These are phyloP conservation scores for Spialia ferax DNA, from an alignment of 2,888 invertebrate species.

Conservation along the genomic window DNA sequence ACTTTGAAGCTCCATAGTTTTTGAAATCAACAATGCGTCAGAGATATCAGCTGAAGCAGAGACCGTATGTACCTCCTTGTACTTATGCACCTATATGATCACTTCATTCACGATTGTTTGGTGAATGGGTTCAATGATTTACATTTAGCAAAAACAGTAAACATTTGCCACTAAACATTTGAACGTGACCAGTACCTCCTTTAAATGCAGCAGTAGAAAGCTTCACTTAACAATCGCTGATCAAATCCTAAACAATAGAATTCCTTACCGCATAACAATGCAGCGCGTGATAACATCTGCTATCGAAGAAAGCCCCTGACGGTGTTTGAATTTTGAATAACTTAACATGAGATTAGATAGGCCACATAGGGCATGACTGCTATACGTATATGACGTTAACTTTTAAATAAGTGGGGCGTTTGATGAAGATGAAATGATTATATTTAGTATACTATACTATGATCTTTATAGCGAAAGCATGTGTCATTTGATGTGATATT, in stretches of 20 bases:
- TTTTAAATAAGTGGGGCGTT: not conserved
- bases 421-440: not conserved
- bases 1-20: constrained; percentile 11
- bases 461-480: too few relatives aligned
- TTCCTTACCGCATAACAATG: constrained; percentile 59
- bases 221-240: constrained; percentile 51
- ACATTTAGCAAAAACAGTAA: not conserved
- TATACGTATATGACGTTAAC: constrained; percentile 2
- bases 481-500: too few relatives aligned
- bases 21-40: constrained; percentile 70
- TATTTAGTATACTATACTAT: too few relatives aligned
- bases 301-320: constrained; percentile 31
- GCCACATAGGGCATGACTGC: constrained; percentile 10
- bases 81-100: too few relatives aligned
- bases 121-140: constrained; percentile 37
- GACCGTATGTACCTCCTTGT: constrained; percentile 75
- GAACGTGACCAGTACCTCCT: constrained; percentile 55
- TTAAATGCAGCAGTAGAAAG: constrained; percentile 74
- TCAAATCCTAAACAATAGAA: constrained; percentile 68
- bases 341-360: constrained; percentile 25
- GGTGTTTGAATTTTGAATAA: constrained; percentile 32
- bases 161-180: not conserved
- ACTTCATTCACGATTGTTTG: constrained; percentile 1
- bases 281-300: constrained; percentile 52
- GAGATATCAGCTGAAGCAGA: constrained; percentile 82